phyloP scores from a whole-genome alignment of 2,888 invertebrate species.

The Polyommatus iphigenia region DNA sequence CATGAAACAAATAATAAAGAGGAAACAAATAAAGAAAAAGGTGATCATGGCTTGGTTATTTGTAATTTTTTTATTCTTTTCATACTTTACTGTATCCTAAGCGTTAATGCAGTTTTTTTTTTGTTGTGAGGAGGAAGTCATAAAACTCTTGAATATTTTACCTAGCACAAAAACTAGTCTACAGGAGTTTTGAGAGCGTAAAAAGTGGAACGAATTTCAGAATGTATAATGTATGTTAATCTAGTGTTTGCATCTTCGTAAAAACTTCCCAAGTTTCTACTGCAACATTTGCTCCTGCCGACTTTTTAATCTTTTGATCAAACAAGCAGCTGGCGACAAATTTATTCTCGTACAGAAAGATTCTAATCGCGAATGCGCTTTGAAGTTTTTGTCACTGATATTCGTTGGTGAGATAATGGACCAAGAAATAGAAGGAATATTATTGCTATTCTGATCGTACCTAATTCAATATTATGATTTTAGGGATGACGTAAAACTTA shows the following conservation, averaged over 20 bases:
- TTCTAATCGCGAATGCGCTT: conserved; percentile 60
- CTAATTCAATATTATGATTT: neutral
- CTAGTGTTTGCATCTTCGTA: conserved; percentile 39
- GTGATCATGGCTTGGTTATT: too few species aligned
- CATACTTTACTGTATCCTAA: neutral
- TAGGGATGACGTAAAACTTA: neutral
- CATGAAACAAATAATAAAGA: neutral
- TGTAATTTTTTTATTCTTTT: neutral
- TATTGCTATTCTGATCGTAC: neutral
- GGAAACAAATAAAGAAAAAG: neutral
- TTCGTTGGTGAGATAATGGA: conserved; percentile 30
- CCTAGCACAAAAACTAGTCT: neutral
- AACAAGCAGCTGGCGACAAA: conserved; percentile 70
- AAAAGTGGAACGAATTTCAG: conserved; percentile 31
- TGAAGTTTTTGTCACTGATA: conserved; percentile 46
- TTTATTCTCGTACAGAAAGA: conserved; percentile 70
- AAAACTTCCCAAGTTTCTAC: conserved; percentile 52
- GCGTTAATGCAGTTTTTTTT: too few species aligned
- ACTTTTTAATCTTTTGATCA: conserved; percentile 73
- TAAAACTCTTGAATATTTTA: neutral
- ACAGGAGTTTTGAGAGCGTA: conserved; percentile 23
- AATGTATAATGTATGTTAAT: conserved; percentile 40
- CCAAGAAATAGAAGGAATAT: neutral
- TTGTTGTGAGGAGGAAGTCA: neutral
- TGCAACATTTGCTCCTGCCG: conserved; percentile 58